Evolutionary conservation across 2,888 invertebrate genomes (phyloP).

Genomic region (Bimastos eiseni): DNA sequence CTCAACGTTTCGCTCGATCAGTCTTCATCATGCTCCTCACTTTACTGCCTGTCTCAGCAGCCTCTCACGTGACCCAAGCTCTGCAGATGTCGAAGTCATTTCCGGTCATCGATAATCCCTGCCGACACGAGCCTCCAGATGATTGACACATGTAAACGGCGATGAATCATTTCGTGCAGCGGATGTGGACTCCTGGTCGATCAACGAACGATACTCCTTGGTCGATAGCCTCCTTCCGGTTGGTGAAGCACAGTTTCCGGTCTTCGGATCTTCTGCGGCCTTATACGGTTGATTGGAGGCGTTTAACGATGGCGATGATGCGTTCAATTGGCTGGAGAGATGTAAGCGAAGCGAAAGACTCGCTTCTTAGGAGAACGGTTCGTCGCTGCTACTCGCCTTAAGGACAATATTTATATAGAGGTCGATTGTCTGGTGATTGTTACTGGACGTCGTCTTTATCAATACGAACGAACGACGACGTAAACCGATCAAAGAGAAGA

Average conservation of each 20-base stretch:
- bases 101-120: constrained; percentile 2
- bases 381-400: not conserved
- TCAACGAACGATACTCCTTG: not conserved
- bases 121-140: not conserved
- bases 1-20: not conserved
- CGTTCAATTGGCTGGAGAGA: not conserved
- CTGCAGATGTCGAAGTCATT: not conserved
- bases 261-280: not conserved
- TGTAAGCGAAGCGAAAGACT: not conserved
- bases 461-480: not conserved
- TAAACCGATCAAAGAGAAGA: not conserved
- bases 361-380: not conserved
- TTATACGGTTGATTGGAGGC: not conserved
- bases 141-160: constrained; percentile 22
- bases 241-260: not conserved
- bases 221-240: not conserved
- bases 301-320: not conserved
- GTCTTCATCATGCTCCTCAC: not conserved
- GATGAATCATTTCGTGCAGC: not conserved
- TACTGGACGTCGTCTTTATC: not conserved
- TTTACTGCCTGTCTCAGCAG: not conserved
- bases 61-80: too few relatives aligned
- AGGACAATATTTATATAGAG: not conserved
- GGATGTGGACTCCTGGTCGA: not conserved
- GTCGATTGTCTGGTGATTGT: not conserved